A percentile compares a stretch with the other conserved stretches of the same genome.
These are phyloP conservation scores for Nicator chloris DNA, from an alignment of 2,113 vertebrate species.

Conservation along the genomic window DNA sequence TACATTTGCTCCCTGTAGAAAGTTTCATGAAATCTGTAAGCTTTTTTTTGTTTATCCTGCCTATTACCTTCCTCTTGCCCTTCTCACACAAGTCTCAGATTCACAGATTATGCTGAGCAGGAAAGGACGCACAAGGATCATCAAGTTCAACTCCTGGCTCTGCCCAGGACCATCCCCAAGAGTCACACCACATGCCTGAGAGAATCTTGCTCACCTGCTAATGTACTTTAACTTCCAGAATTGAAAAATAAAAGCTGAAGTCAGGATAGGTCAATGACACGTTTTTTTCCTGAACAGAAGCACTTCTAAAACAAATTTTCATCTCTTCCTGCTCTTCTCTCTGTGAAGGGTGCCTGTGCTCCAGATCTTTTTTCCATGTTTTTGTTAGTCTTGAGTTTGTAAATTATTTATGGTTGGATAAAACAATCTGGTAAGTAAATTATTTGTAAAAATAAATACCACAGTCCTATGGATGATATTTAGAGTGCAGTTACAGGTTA, in stretches of 20 bases:
- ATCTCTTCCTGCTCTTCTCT: neutral
- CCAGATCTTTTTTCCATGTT: neutral
- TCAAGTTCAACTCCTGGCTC: neutral
- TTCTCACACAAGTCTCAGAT: neutral
- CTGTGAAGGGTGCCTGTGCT: neutral
- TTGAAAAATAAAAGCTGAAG: neutral
- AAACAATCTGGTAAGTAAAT: neutral
- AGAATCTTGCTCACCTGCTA: neutral
- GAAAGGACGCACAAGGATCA: neutral
- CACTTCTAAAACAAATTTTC: neutral
- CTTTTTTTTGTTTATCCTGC: neutral
- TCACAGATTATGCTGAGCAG: neutral
- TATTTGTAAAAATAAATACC: neutral
- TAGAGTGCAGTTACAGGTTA: neutral
- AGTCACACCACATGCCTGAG: neutral
- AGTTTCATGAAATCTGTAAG: neutral
- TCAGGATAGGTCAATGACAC: neutral
- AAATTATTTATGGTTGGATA: neutral
- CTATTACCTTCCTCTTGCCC: neutral
- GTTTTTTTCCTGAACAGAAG: neutral
- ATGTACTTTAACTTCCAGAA: neutral
- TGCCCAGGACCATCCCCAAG: neutral
- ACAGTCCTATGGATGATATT: neutral
- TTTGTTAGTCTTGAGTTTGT: neutral
- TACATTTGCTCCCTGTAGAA: neutral